These are phyloP conservation scores for Trematomus loennbergii DNA, from an alignment of 2,113 vertebrate genomes.

Conservation along the genomic window DNA sequence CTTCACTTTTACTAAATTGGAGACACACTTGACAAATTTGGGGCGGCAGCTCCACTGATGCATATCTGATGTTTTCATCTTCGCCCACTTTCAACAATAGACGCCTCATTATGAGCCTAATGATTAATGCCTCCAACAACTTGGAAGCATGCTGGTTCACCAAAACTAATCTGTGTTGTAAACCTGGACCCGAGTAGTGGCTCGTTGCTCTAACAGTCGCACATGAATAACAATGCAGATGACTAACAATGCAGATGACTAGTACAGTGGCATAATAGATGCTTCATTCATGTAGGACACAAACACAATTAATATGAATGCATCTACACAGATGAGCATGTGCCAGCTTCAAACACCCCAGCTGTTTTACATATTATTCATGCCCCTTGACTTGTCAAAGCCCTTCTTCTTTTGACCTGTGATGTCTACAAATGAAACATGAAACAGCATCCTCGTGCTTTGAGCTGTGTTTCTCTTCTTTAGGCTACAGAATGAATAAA, in stretches of 20 bases:
- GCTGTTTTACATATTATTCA: slow-evolving; percentile 14
- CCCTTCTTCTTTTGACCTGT: slow-evolving; percentile 15
- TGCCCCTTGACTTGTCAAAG: background rate
- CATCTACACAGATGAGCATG: background rate
- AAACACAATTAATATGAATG: slow-evolving; percentile 35
- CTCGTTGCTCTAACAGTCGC: slow-evolving; percentile 2
- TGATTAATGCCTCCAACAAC: slow-evolving; percentile 47
- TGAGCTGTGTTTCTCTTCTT: background rate
- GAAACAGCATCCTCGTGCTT: background rate
- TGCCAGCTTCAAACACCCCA: slow-evolving; percentile 18
- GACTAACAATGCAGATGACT: slow-evolving; percentile 20
- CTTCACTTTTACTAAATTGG: slow-evolving; percentile 51
- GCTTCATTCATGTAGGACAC: slow-evolving; percentile 17
- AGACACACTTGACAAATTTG: slow-evolving; percentile 55
- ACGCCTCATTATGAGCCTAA: slow-evolving; percentile 22
- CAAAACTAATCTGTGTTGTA: slow-evolving; percentile 32
- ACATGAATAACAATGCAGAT: slow-evolving; percentile 37
- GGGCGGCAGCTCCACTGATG: slow-evolving; percentile 53
- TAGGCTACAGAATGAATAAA: background rate
- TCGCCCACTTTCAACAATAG: slow-evolving; percentile 46
- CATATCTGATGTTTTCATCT: slow-evolving; percentile 56
- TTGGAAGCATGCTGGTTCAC: slow-evolving; percentile 18
- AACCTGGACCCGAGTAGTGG: slow-evolving; percentile 17
- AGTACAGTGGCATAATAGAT: background rate
- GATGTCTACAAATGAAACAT: slow-evolving; percentile 10